These are phyloP conservation scores for Unio pictorum DNA, from an alignment of 2,888 invertebrate genomes.

Conservation along the genomic window DNA sequence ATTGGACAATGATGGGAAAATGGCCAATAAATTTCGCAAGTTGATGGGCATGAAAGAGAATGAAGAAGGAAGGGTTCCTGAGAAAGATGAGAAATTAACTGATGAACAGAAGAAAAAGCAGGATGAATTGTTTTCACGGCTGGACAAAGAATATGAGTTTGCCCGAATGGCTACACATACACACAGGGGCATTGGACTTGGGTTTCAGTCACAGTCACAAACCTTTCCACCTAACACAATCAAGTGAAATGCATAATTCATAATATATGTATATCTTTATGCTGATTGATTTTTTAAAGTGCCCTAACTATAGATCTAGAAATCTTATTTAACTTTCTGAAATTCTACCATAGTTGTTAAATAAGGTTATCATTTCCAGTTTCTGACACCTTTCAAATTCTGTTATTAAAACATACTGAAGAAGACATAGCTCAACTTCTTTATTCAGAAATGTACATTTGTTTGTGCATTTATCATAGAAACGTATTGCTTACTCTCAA, in stretches of 20 bases:
- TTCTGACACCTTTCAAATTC: too few relatives aligned
- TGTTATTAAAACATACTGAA: too few relatives aligned
- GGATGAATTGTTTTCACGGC: conserved; percentile 87
- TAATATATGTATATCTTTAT: background rate
- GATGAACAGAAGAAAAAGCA: conserved; percentile 68
- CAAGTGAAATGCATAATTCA: conserved; percentile 6
- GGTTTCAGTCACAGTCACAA: conserved; percentile 66
- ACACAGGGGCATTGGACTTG: conserved; percentile 81
- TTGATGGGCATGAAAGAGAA: conserved; percentile 93
- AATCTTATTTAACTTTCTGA: background rate
- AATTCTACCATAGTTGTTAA: too few relatives aligned
- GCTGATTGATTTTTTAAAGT: background rate
- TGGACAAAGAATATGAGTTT: conserved; percentile 97
- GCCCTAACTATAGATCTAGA: background rate
- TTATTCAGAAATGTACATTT: too few relatives aligned
- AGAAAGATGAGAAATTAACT: conserved; percentile 23
- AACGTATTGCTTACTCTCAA: too few relatives aligned
- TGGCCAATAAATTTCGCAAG: conserved; percentile 94
- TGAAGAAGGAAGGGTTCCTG: conserved; percentile 47
- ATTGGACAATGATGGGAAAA: conserved; percentile 92
- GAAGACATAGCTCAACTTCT: too few relatives aligned
- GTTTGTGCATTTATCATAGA: too few relatives aligned
- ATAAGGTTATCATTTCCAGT: too few relatives aligned
- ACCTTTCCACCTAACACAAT: conserved; percentile 24
- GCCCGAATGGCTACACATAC: conserved; percentile 96